phyloP scores from a whole-genome alignment of 2,113 vertebrate genomes.

The Silurus glanis region DNA sequence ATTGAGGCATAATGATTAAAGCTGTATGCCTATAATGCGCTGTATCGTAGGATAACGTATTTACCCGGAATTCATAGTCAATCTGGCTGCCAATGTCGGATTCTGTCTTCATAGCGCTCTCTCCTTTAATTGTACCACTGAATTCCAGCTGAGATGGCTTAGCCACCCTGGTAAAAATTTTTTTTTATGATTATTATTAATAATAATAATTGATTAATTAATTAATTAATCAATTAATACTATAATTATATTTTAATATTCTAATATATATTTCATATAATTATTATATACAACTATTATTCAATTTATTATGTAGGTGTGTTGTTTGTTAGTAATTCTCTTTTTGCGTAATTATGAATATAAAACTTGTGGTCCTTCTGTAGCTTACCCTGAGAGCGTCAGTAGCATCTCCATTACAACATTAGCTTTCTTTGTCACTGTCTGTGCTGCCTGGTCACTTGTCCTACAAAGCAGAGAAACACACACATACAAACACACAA shows the following conservation, averaged over 20 bases:
- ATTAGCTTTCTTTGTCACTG: constrained; percentile 81
- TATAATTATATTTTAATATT: too few species aligned
- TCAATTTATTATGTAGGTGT: background rate
- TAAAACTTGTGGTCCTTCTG: background rate
- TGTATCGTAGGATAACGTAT: constrained; percentile 47
- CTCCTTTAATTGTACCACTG: constrained; percentile 73
- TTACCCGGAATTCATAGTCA: constrained; percentile 89
- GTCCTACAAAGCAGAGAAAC: constrained; percentile 73
- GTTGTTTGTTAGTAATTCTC: background rate
- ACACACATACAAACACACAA: constrained; percentile 1
- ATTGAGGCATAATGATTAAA: background rate
- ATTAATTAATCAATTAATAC: too few species aligned
- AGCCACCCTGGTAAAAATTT: constrained; percentile 72
- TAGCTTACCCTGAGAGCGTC: constrained; percentile 84
- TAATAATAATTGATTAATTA: too few species aligned
- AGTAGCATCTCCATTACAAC: constrained; percentile 86
- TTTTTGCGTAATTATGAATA: background rate
- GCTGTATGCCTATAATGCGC: background rate
- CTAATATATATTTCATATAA: too few species aligned
- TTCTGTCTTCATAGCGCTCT: constrained; percentile 80
- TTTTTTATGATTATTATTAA: too few species aligned
- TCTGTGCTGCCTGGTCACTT: constrained; percentile 77
- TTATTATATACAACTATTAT: background rate
- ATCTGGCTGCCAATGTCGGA: constrained; percentile 86
- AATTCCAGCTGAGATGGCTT: constrained; percentile 93